Evolutionary conservation across 2,888 invertebrate genomes (phyloP).

Genomic region (Clunio marinus): DNA sequence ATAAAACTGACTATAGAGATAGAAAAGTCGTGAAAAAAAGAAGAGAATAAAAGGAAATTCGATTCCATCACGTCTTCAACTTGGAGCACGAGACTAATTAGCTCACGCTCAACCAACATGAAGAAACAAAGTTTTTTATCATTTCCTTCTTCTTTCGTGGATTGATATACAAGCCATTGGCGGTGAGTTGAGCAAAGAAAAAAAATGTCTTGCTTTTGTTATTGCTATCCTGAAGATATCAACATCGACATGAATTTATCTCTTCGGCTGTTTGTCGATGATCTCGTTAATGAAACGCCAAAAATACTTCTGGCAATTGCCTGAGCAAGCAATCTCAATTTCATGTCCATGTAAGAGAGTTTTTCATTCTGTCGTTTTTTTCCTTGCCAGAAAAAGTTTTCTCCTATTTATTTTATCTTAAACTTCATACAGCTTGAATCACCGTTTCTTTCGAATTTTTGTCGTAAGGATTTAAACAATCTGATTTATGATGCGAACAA

Average conservation of each 20-base stretch:
- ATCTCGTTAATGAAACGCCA: conserved; percentile 20
- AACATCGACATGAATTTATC: conserved; percentile 20
- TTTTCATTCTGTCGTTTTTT: too few relatives aligned
- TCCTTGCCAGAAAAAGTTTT: too few relatives aligned
- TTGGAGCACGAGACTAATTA: conserved; percentile 36
- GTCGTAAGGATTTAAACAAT: neutral
- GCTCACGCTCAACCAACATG: conserved; percentile 16
- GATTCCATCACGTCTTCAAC: conserved; percentile 22
- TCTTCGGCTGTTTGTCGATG: neutral
- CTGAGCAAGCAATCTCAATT: neutral
- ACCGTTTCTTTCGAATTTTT: too few relatives aligned
- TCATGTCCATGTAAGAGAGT: too few relatives aligned
- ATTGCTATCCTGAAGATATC: conserved; percentile 11
- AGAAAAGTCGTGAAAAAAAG: neutral
- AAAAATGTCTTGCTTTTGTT: neutral
- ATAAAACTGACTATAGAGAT: too few relatives aligned
- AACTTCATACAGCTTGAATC: too few relatives aligned
- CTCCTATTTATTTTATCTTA: too few relatives aligned
- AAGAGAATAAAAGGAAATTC: neutral
- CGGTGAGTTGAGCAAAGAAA: neutral
- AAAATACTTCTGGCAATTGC: conserved; percentile 7
- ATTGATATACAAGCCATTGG: neutral
- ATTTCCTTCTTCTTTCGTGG: neutral
- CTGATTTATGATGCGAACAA: neutral
- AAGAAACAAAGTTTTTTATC: conserved; percentile 20